Conservation (phyloP, 2,797 vertebrate species). For the Gouania willdenowi region DNA sequence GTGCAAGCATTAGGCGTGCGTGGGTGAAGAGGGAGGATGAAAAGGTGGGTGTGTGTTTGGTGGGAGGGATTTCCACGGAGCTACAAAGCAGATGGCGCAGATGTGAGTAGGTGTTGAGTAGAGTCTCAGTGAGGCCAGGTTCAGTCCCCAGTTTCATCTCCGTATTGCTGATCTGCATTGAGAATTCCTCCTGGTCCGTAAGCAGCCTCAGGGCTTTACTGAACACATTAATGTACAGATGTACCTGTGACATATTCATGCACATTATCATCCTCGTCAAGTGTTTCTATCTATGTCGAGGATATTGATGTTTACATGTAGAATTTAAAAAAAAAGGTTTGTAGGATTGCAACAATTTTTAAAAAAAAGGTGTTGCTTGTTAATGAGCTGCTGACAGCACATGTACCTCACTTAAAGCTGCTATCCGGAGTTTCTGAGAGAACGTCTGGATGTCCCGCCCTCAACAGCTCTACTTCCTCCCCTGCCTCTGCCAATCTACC, state of each 20-base stretch:
- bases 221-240: slow-evolving; percentile 27
- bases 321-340: slow-evolving; percentile 23
- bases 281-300: too few species aligned
- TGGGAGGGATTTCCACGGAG: slow-evolving; percentile 36
- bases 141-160: slow-evolving; percentile 46
- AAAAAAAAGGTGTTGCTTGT: slow-evolving; percentile 21
- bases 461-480: too few species aligned
- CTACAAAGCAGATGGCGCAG: slow-evolving; percentile 67
- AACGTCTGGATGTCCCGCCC: too few species aligned
- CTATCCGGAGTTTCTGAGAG: too few species aligned
- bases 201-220: slow-evolving; percentile 31
- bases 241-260: too few species aligned
- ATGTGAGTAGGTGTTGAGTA: slow-evolving; percentile 67
- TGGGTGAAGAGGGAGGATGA: slow-evolving; percentile 2
- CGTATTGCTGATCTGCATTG: slow-evolving; percentile 24
- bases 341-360: slow-evolving; percentile 39
- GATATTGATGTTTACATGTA: slow-evolving; percentile 35
- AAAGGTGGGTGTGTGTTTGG: background rate
- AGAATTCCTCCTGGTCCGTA: slow-evolving; percentile 43
- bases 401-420: slow-evolving; percentile 11
- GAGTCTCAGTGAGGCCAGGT: slow-evolving; percentile 46
- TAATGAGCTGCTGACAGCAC: slow-evolving; percentile 14
- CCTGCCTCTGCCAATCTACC: too few species aligned
- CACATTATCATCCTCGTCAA: too few species aligned
- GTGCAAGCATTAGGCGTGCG: slow-evolving; percentile 31